These are phyloP conservation scores for Eurystomus gularis DNA, from an alignment of 2,113 vertebrate genomes.

Conservation along the genomic window DNA sequence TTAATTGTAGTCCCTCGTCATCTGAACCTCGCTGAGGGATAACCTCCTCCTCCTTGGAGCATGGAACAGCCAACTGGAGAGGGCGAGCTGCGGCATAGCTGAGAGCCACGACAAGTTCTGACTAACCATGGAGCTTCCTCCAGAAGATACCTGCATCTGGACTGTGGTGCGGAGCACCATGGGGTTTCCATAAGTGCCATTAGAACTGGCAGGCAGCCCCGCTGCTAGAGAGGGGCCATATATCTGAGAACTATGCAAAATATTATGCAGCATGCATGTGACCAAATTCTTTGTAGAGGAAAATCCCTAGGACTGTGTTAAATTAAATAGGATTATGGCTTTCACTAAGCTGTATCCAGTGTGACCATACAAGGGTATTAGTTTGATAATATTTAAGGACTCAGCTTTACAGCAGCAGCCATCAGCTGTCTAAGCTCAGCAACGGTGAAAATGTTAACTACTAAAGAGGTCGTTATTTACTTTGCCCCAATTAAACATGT, in stretches of 20 bases:
- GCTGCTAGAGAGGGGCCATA: neutral
- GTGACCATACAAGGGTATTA: conserved; percentile 67
- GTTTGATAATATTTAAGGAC: conserved; percentile 53
- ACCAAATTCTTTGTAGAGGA: conserved; percentile 45
- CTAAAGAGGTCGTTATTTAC: conserved; percentile 12
- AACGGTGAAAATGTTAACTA: conserved; percentile 6
- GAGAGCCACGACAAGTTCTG: neutral
- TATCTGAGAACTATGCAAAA: conserved; percentile 44
- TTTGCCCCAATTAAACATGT: neutral
- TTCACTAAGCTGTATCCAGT: conserved; percentile 62
- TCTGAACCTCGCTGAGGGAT: neutral
- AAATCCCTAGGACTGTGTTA: conserved; percentile 65
- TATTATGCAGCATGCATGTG: conserved; percentile 47
- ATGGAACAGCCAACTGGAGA: neutral
- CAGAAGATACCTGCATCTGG: conserved; percentile 28
- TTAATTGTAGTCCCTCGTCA: neutral
- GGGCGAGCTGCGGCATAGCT: neutral
- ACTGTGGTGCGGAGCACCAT: neutral
- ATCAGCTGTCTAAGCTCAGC: conserved; percentile 31
- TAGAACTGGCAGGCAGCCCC: conserved; percentile 13
- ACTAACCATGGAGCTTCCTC: neutral
- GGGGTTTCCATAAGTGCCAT: conserved; percentile 36
- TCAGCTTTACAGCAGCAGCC: conserved; percentile 39
- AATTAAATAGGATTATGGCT: conserved; percentile 67
- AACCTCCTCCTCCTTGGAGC: neutral